Evolutionary conservation across 2,113 vertebrate species (phyloP), one percentile per base, ranked within the genome.

Genomic region (Hiodon alosoides): DNA sequence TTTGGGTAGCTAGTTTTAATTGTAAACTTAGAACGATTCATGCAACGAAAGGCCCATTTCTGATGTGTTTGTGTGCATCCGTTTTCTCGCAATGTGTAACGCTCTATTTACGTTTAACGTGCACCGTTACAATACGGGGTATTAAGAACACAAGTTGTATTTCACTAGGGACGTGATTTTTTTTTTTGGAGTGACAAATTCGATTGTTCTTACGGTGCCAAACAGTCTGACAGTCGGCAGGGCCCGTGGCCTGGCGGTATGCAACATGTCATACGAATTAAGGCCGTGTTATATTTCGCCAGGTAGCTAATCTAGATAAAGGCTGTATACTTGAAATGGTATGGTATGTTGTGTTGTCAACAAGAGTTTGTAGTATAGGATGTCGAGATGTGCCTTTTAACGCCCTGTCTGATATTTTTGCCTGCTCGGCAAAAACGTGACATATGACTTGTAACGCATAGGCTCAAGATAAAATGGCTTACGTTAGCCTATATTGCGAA

Each of bases 241-340:
- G 74, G 67, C 11, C 60, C 47, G 31, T 69, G 74, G 74, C 57
- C 67, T 75, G 74, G 53, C n/a, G 48, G 54, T n/a, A 69, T 70
- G 69, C 69, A 58, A 71, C 69, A 72, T 66, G 69, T 76, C 60
- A 65, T 66, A 47, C 50, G 52, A 61, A 69, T 16, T 62, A 47
- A 9, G 59, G 59, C 59, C 59, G 59, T 14, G 59, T 60, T 17
- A 17, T 16, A 66, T 11, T 66, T 66, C 64, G 58, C 5, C 3
- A 48, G 9, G 17, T 46, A 65, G 46, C 64, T 66, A 9, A 31
- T 31, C 31, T 31, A 31, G 31, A 31, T 31, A 31, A 31, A 31
- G 31, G 2, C 31, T 31, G 31, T 2, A 31, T 31, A 31, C 31
- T 1, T 31, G 31, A 31, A 31, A 31, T 31, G 31, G 31, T 31